phyloP scores from a whole-genome alignment of 2,888 invertebrate genomes.

The Pheosia gnoma region DNA sequence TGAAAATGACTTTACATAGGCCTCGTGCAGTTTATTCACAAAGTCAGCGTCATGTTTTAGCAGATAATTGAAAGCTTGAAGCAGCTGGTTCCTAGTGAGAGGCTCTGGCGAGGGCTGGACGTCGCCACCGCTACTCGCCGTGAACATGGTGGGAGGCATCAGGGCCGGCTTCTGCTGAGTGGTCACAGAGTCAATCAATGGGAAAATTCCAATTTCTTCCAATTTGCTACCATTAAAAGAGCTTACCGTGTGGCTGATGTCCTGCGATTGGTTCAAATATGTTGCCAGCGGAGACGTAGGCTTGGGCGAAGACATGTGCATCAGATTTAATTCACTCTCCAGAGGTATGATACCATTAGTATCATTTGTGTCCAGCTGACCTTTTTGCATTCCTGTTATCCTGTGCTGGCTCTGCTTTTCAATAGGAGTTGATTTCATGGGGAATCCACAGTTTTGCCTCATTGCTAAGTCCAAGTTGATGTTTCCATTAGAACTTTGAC shows the following conservation, averaged over 20 bases:
- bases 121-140: slow-evolving; percentile 82
- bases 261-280: slow-evolving; percentile 80
- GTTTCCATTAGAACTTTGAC: slow-evolving; percentile 66
- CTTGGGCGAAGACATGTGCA: slow-evolving; percentile 82
- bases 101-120: slow-evolving; percentile 85
- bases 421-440: slow-evolving; percentile 71
- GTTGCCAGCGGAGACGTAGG: slow-evolving; percentile 83
- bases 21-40: slow-evolving; percentile 95
- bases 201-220: slow-evolving; percentile 63
- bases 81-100: slow-evolving; percentile 93
- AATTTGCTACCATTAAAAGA: slow-evolving; percentile 65
- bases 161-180: slow-evolving; percentile 88
- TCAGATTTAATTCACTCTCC: slow-evolving; percentile 81
- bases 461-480: slow-evolving; percentile 59
- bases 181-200: slow-evolving; percentile 62
- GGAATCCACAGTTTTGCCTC: slow-evolving; percentile 66
- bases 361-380: slow-evolving; percentile 58
- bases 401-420: slow-evolving; percentile 73
- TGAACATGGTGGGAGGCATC: slow-evolving; percentile 95
- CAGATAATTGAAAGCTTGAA: slow-evolving; percentile 94
- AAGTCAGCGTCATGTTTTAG: slow-evolving; percentile 95
- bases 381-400: slow-evolving; percentile 64
- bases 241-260: slow-evolving; percentile 64
- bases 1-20: slow-evolving; percentile 94
- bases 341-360: slow-evolving; percentile 71